Evolutionary conservation across 2,797 vertebrate genomes (phyloP), one percentile per base, ranked within the genome.

Genomic region (Moxostoma hubbsi): DNA sequence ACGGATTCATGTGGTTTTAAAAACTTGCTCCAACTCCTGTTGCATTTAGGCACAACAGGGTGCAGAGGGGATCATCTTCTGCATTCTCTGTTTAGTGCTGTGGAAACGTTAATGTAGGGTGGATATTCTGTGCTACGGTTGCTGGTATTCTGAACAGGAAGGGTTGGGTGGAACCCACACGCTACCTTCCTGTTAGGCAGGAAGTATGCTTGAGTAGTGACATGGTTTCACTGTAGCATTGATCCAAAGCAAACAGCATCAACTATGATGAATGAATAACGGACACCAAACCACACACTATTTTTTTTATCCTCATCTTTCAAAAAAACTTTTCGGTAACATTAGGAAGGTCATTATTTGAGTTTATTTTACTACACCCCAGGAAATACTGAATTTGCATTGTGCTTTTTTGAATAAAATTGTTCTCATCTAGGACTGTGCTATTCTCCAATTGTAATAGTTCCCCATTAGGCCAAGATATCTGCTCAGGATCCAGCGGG

Each of bases 171-270:
- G 73, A 83, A 81, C 82, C 65, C 55, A 54, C 16, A 84, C 71
- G 73, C 64, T 65, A 82, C 86, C 87, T 93, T 94, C 91, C 92
- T 94, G 91, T 90, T 70, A 88, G 83, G 83, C 89, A 92, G 92
- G 92, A 93, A 92, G 90, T 90, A 85, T 87, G 82, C 83, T 49
- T 65, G 81, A 86, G 86, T 91, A 84, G 86, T 83, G 81, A 85
- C 85, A 86, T 85, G 82, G 88, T 87, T 85, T 79, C 69, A 65
- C 69, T 10, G 45, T 81, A 85, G 66, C 64, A 61, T 58, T 78
- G 81, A 89, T 74, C 86, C 87, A 87, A 83, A 88, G 81, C 85
- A 88, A 84, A 69, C 47, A 83, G 78, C 57, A 78, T 63, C 57
- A 63, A 18, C 58, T 78, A 13, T 70, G 49, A 78, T 78, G 67